Percentiles rank a stretch among this genome's conserved stretches.
phyloP scores from a whole-genome alignment of 2,797 vertebrate genomes.

The Xerus rutilus region DNA sequence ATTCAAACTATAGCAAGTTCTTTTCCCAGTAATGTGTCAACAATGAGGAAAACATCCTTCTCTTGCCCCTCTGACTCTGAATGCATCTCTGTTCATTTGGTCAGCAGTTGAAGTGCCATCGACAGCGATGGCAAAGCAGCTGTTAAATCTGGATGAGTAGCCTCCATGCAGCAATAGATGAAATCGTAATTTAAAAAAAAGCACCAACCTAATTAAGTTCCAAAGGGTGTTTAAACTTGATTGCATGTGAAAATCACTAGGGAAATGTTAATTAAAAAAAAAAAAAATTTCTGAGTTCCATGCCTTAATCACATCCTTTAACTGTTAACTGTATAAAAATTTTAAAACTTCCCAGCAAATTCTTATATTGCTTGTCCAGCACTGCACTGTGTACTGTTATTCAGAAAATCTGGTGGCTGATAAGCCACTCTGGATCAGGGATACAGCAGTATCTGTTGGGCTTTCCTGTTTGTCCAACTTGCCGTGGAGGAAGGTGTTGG shows the following conservation, averaged over 20 bases:
- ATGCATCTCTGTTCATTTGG: neutral
- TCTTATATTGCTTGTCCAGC: fast-evolving
- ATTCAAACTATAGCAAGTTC: neutral
- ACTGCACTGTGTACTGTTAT: neutral
- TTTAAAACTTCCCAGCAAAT: neutral
- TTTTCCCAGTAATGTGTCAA: neutral
- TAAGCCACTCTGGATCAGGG: neutral
- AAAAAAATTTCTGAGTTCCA: neutral
- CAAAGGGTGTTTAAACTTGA: neutral
- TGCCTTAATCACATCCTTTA: neutral
- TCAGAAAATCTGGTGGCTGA: neutral
- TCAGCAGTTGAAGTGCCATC: neutral
- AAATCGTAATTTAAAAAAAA: neutral
- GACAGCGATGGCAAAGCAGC: too few relatives aligned
- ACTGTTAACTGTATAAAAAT: neutral
- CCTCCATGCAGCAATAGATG: neutral
- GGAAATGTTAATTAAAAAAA: neutral
- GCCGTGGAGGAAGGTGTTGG: neutral
- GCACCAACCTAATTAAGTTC: neutral
- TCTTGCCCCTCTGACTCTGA: neutral
- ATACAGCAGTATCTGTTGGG: too few relatives aligned
- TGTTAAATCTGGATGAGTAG: neutral
- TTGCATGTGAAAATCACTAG: neutral
- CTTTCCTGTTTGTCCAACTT: neutral
- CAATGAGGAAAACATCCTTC: neutral